Evolutionary conservation across 2,797 vertebrate genomes (phyloP), one percentile per base, ranked within the genome.

Genomic region (Cossypha niveicapilla): DNA sequence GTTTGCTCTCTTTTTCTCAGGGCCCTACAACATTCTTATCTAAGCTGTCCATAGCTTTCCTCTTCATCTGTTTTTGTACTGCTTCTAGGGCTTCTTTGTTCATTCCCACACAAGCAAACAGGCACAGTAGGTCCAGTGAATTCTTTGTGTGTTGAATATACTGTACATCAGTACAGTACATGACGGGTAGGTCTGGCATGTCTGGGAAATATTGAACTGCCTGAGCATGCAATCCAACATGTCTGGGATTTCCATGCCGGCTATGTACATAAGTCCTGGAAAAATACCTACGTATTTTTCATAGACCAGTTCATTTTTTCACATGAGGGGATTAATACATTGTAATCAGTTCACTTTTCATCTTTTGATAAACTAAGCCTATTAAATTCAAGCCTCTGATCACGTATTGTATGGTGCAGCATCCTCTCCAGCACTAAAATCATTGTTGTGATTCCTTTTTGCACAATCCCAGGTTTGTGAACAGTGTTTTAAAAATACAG

Each of bases 91-190:
- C 86, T 93, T 91, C 93, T 95, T 96, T 96, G 96, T 96, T 96
- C 94, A 0, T 95, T 95, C 86, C 41, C 86, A 93, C 86, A 94
- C 74, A 79, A 85, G 94, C 92, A 95, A 94, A 93, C 81, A 96
- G 92, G 92, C 91, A 80, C 53, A 93, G 89, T 71, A 92, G 89
- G 91, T 95, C 95, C 92, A 95, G 63, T 92, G 96, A 96, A 93
- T 96, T 96, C 96, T 94, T 96, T 96, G 95, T 95, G 96, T 71
- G 90, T 94, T 92, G 91, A 96, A 93, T 96, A 95, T 85, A 93
- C 93, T 68, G 84, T 71, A 92, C 96, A 96, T 92, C 91, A 87
- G 71, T 87, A 76, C 84, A 91, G 88, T 87, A 87, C 78, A 95
- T 87, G 93, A 91, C 1, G 83, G 83, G 75, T 85, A 92, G 63